A percentile compares a stretch with the other conserved stretches of the same genome.
Evolutionary conservation across 2,888 invertebrate species (phyloP).

Genomic region (Elaeidobius kamerunicus): DNA sequence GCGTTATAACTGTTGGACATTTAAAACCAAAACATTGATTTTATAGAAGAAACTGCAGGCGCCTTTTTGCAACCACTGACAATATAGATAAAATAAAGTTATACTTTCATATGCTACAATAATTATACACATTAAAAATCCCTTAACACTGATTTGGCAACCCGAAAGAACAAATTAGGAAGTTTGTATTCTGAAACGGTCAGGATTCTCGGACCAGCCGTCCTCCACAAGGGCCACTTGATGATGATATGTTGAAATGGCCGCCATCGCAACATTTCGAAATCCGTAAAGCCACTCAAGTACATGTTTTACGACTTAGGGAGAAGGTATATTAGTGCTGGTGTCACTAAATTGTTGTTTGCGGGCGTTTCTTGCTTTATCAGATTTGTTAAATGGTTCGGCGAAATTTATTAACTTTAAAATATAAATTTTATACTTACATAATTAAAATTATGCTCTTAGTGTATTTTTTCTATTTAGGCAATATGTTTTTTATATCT

Average conservation of each 20-base stretch:
- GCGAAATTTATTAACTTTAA: slow-evolving; percentile 5
- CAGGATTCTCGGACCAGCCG: slow-evolving; percentile 20
- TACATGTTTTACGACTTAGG: slow-evolving; percentile 28
- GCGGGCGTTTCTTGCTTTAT: slow-evolving; percentile 25
- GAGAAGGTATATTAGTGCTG: slow-evolving; percentile 21
- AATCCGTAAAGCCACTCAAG: slow-evolving; percentile 31
- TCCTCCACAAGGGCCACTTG: slow-evolving; percentile 23
- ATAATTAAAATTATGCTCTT: too few relatives aligned
- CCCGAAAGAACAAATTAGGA: slow-evolving; percentile 26
- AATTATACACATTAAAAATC: slow-evolving; percentile 4
- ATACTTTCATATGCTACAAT: background rate
- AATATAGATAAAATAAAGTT: background rate
- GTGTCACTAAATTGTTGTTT: slow-evolving; percentile 24
- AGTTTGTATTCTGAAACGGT: slow-evolving; percentile 28
- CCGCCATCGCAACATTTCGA: slow-evolving; percentile 22
- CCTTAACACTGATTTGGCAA: slow-evolving; percentile 10
- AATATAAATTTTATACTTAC: slow-evolving; percentile 1
- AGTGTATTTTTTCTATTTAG: background rate
- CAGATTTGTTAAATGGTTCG: slow-evolving; percentile 25
- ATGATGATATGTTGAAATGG: slow-evolving; percentile 31
- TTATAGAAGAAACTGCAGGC: too few relatives aligned
- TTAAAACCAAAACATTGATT: too few relatives aligned
- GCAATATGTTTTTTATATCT: too few relatives aligned
- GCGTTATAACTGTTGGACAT: too few relatives aligned
- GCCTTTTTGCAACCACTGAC: too few relatives aligned